Percentiles rank a stretch among this genome's conserved stretches.
phyloP scores from a whole-genome alignment of 2,797 vertebrate species.

The Diceros bicornis region DNA sequence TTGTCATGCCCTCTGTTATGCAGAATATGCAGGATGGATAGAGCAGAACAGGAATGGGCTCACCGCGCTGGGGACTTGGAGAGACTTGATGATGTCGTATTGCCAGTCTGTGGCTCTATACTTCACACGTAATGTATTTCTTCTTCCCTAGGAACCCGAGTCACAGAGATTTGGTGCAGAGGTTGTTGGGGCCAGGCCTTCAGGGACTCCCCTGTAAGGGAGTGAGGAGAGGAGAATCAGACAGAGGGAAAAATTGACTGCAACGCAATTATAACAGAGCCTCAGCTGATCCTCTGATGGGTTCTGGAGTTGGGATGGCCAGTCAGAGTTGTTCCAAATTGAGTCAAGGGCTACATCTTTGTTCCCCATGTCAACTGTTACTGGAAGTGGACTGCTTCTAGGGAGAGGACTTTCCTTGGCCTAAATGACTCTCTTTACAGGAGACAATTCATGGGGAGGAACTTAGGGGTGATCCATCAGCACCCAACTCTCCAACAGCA shows the following conservation, averaged over 20 bases:
- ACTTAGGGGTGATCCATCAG: rapidly evolving
- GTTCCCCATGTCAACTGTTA: no score
- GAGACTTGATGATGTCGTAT: rapidly evolving
- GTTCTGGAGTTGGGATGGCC: neutral
- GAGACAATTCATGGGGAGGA: neutral
- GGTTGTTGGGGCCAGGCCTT: rapidly evolving
- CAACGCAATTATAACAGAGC: rapidly evolving
- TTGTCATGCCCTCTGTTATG: neutral
- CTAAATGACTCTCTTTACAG: neutral
- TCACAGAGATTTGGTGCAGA: neutral
- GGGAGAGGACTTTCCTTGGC: neutral
- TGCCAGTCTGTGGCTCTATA: neutral
- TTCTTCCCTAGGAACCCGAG: neutral
- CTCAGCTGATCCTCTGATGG: rapidly evolving
- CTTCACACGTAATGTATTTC: neutral
- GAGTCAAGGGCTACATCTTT: neutral
- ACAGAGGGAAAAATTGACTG: neutral
- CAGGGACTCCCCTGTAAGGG: neutral
- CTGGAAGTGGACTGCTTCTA: neutral
- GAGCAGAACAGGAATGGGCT: no score
- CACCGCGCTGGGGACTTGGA: neutral
- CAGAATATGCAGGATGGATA: neutral
- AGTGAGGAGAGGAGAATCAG: neutral
- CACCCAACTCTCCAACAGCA: neutral
- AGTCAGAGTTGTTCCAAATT: neutral